phyloP scores from a whole-genome alignment of 2,888 invertebrate genomes.

The Philereme transversata region DNA sequence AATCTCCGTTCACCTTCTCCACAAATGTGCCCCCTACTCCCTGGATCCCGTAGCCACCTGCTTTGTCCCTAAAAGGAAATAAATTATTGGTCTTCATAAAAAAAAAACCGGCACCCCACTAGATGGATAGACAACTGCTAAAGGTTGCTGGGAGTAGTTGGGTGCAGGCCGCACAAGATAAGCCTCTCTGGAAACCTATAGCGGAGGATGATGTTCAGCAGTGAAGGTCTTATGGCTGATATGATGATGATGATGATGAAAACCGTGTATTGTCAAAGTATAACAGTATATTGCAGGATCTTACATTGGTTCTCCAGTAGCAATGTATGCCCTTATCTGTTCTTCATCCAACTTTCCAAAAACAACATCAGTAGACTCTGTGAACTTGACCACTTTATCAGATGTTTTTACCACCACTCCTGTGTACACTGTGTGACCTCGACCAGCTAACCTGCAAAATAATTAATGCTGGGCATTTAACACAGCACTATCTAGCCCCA shows the following conservation, averaged over 20 bases:
- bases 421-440: slow-evolving; percentile 92
- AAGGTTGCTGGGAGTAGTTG: no score
- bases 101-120: no score
- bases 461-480: background rate
- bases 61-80: slow-evolving; percentile 88
- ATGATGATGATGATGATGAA: no score
- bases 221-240: no score
- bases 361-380: slow-evolving; percentile 91
- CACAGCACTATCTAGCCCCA: no score
- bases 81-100: no score
- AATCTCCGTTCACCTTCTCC: slow-evolving; percentile 92
- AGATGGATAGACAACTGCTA: no score
- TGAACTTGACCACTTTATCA: slow-evolving; percentile 86
- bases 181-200: no score
- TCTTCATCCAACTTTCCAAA: slow-evolving; percentile 90
- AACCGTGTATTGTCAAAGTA: no score
- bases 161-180: no score
- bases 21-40: slow-evolving; percentile 93
- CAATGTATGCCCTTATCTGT: slow-evolving; percentile 92
- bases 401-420: slow-evolving; percentile 91
- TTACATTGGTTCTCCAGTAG: slow-evolving; percentile 95
- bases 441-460: slow-evolving; percentile 88
- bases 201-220: no score
- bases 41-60: slow-evolving; percentile 96
- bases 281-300: slow-evolving; percentile 48